Evolutionary conservation across 2,888 invertebrate species (phyloP).

Genomic region (Theristus sp.): DNA sequence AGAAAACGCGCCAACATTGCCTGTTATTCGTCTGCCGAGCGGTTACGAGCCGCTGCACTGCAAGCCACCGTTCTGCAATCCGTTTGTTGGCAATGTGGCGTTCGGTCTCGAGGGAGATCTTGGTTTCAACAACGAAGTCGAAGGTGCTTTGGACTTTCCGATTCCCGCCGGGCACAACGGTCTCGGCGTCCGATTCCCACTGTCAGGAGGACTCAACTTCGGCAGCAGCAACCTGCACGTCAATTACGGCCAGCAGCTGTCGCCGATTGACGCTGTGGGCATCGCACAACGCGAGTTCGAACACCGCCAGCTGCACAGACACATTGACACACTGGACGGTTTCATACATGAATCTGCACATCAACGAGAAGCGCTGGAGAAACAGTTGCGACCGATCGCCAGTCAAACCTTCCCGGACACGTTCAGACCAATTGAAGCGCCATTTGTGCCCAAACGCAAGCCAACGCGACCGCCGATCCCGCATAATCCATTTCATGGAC

Average conservation of each 20-base stretch:
- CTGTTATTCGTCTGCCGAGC: constrained; percentile 19
- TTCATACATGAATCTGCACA: too few relatives aligned
- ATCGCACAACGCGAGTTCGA: neutral
- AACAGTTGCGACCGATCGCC: too few relatives aligned
- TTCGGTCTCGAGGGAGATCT: constrained; percentile 18
- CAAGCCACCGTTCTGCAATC: constrained; percentile 22
- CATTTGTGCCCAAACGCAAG: too few relatives aligned
- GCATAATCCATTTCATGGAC: too few relatives aligned
- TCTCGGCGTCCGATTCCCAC: constrained; percentile 20
- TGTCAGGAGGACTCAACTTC: constrained; percentile 15
- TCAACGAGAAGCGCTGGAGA: too few relatives aligned
- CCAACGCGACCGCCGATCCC: too few relatives aligned
- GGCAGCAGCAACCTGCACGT: neutral
- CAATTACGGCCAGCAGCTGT: neutral
- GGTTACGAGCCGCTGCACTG: constrained; percentile 20
- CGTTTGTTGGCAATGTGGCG: constrained; percentile 19
- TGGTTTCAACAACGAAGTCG: constrained; percentile 19
- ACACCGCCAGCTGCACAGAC: too few relatives aligned
- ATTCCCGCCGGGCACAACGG: constrained; percentile 19
- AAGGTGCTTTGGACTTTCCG: constrained; percentile 22
- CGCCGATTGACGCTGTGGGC: neutral
- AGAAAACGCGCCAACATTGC: constrained; percentile 17
- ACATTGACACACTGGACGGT: too few relatives aligned
- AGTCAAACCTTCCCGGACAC: too few relatives aligned
- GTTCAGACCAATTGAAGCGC: too few relatives aligned